A percentile compares a stretch with the other conserved stretches of the same genome.
These are phyloP conservation scores for Candidula unifasciata DNA, from an alignment of 2,888 invertebrate genomes.

Conservation along the genomic window DNA sequence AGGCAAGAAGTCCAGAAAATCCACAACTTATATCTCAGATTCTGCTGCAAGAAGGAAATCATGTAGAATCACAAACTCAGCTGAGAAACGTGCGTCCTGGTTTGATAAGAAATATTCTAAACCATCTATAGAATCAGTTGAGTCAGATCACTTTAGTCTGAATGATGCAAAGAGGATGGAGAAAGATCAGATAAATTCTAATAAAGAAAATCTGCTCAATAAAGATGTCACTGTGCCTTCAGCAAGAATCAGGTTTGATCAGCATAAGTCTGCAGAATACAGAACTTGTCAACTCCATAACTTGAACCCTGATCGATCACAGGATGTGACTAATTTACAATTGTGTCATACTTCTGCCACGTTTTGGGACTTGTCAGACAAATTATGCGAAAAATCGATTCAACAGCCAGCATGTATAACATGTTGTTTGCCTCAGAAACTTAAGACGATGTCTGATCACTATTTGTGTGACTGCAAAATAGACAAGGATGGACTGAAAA, in stretches of 20 bases:
- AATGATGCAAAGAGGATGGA: neutral
- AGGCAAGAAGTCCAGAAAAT: conserved; percentile 6
- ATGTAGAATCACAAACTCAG: neutral
- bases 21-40: conserved; percentile 1
- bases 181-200: neutral
- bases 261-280: neutral
- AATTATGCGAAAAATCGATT: neutral
- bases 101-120: neutral
- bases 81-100: neutral
- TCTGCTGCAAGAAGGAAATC: neutral
- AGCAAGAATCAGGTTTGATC: neutral
- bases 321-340: neutral
- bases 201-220: neutral
- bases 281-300: neutral
- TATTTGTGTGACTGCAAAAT: neutral
- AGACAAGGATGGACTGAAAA: neutral
- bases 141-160: neutral
- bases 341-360: too few species aligned
- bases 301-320: neutral
- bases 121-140: neutral
- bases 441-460: neutral
- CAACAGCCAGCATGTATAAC: neutral
- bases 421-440: neutral
- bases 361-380: neutral
- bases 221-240: neutral